phyloP scores from a whole-genome alignment of 2,797 vertebrate genomes.

The Oreochromis grahami region DNA sequence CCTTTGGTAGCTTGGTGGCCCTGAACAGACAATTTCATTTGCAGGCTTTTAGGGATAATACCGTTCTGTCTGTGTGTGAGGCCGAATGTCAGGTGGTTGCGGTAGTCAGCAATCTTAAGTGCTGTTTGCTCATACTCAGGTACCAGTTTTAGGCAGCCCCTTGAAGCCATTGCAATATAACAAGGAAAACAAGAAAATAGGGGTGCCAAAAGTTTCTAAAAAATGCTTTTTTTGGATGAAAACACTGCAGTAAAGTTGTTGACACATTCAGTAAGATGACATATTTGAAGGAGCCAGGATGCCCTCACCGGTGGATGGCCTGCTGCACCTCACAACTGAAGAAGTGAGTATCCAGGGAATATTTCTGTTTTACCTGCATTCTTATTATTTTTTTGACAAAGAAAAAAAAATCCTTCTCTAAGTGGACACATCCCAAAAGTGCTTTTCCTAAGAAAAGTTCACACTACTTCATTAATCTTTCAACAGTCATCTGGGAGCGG shows the following conservation, averaged over 20 bases:
- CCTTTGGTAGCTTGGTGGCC: neutral
- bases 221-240: neutral
- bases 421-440: neutral
- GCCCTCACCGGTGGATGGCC: neutral
- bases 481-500: neutral
- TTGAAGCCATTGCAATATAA: neutral
- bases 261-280: neutral
- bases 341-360: neutral
- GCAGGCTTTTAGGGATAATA: neutral
- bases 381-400: neutral
- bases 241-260: neutral
- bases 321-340: neutral
- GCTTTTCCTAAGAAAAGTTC: neutral
- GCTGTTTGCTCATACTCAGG: neutral
- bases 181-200: neutral
- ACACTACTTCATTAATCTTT: neutral
- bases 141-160: neutral
- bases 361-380: neutral
- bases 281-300: neutral
- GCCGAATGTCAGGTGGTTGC: neutral
- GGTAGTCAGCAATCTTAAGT: neutral
- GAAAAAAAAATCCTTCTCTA: neutral
- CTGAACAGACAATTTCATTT: neutral
- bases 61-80: neutral
- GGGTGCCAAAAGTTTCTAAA: neutral